Conservation (phyloP, 2,888 invertebrate species). For the Agrotis ipsilon region DNA sequence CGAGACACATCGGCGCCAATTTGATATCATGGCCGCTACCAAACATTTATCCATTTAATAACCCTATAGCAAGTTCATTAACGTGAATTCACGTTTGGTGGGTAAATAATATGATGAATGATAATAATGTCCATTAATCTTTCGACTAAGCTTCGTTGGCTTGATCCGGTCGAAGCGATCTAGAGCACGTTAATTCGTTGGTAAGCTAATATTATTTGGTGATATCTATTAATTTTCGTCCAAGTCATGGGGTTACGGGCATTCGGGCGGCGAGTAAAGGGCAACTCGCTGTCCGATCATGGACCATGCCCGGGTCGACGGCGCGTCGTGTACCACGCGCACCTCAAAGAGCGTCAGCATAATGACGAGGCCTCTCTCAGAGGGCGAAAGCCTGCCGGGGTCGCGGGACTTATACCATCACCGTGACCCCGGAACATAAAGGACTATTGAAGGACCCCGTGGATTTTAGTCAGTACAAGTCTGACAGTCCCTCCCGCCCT, state of each 20-base stretch:
- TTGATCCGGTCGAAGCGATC: slow-evolving; percentile 7
- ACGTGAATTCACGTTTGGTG: neutral
- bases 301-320: no score
- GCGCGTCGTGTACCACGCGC: no score
- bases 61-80: slow-evolving; percentile 15
- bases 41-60: slow-evolving; percentile 3
- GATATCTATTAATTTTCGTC: slow-evolving; percentile 12
- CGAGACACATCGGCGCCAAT: neutral
- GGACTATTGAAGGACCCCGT: no score
- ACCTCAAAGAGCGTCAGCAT: no score
- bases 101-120: slow-evolving; percentile 35
- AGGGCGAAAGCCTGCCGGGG: no score
- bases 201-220: slow-evolving; percentile 32
- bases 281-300: no score
- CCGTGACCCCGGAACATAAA: no score
- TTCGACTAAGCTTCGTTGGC: slow-evolving; percentile 18
- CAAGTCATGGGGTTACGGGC: neutral
- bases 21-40: neutral
- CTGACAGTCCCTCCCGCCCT: no score
- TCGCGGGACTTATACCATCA: no score
- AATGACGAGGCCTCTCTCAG: no score
- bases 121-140: slow-evolving; percentile 31
- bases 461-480: no score
- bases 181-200: slow-evolving; percentile 34
- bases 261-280: no score